A percentile compares a stretch with the other conserved stretches of the same genome.
Conservation (phyloP, 2,113 vertebrate genomes). For the Hymenochirus boettgeri region DNA sequence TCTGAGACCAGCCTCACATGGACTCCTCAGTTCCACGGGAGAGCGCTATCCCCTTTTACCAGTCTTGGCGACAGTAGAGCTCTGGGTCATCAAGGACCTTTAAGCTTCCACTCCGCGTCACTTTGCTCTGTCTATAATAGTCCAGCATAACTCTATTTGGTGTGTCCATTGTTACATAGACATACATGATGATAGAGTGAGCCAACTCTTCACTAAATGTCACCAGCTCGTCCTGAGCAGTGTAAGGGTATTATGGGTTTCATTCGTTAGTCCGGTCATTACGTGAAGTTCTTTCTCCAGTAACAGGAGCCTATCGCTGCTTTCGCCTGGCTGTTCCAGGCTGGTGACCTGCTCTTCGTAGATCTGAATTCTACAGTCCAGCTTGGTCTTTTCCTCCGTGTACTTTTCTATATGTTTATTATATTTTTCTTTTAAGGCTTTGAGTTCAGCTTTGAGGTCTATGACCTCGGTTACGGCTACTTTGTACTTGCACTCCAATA, state of each 20-base stretch:
- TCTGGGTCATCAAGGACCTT: constrained; percentile 86
- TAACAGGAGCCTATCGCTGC: constrained; percentile 69
- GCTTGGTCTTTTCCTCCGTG: constrained; percentile 74
- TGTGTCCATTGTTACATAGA: constrained; percentile 93
- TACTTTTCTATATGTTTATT: constrained; percentile 85
- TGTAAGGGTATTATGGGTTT: constrained; percentile 84
- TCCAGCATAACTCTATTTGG: constrained; percentile 97
- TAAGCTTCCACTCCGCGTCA: constrained; percentile 83
- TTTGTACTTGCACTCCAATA: constrained; percentile 93
- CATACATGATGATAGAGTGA: constrained; percentile 96
- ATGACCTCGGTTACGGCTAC: constrained; percentile 95
- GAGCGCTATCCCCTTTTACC: constrained; percentile 72
- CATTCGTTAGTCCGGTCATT: constrained; percentile 67
- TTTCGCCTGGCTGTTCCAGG: constrained; percentile 77
- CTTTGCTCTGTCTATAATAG: constrained; percentile 91
- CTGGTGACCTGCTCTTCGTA: constrained; percentile 76
- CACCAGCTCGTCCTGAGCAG: constrained; percentile 92
- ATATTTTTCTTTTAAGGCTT: constrained; percentile 91
- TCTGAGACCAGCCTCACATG: constrained; percentile 73
- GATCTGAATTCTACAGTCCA: constrained; percentile 70
- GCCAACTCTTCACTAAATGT: constrained; percentile 95
- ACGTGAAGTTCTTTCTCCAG: constrained; percentile 85
- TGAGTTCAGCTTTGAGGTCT: constrained; percentile 93
- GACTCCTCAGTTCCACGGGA: constrained; percentile 63
- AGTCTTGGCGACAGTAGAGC: constrained; percentile 85